phyloP scores from a whole-genome alignment of 2,113 vertebrate genomes.

The Tachysurus vachellii region DNA sequence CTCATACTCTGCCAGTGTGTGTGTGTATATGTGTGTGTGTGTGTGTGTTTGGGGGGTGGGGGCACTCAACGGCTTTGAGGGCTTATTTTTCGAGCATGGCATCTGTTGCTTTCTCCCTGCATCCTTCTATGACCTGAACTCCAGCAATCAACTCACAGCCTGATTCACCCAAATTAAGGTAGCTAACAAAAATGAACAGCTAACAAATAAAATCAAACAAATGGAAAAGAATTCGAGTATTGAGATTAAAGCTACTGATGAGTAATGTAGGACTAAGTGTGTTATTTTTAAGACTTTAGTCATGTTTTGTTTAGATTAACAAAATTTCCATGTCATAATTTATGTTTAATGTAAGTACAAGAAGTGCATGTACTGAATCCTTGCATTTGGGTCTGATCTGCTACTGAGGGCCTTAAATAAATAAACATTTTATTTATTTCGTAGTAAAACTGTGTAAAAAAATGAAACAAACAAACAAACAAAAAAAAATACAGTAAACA shows the following conservation, averaged over 20 bases:
- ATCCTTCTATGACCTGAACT: constrained; percentile 43
- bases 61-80: constrained; percentile 63
- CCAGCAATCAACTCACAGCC: not conserved
- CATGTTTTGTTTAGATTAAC: too few species aligned
- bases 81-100: constrained; percentile 68
- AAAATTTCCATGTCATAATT: too few species aligned
- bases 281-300: too few species aligned
- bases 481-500: not conserved
- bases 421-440: not conserved
- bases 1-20: constrained; percentile 5
- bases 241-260: not conserved
- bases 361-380: too few species aligned
- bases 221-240: not conserved
- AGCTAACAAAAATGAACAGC: not conserved
- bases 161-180: not conserved
- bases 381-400: too few species aligned
- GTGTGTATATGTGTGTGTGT: constrained; percentile 18
- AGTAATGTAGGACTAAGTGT: not conserved
- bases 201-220: not conserved
- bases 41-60: constrained; percentile 50
- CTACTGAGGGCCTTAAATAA: too few species aligned
- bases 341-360: too few species aligned
- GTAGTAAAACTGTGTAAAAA: not conserved
- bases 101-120: constrained; percentile 68
- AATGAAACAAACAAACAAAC: too few species aligned